Evolutionary conservation across 2,113 vertebrate genomes (phyloP).

Genomic region (Sapayoa aenigma): DNA sequence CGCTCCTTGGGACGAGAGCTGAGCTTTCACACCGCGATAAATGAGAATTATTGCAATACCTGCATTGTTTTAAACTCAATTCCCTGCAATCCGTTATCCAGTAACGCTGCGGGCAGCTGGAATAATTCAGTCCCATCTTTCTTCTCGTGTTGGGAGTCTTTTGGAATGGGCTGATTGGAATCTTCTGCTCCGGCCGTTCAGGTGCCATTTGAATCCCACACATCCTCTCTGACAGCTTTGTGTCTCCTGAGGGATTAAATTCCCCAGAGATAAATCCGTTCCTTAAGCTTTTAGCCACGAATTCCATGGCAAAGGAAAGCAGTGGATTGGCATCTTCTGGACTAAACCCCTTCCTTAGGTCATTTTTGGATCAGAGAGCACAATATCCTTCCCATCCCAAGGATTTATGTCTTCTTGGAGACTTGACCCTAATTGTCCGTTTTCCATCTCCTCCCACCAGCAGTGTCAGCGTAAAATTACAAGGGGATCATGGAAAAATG

Average conservation of each 20-base stretch:
- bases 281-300: not conserved
- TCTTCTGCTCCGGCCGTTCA: constrained; percentile 8
- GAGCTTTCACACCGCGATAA: not conserved
- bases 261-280: not conserved
- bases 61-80: constrained; percentile 2
- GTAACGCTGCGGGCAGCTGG: not conserved
- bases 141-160: not conserved
- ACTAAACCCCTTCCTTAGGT: not conserved
- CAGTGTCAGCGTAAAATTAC: not conserved
- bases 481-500: not conserved
- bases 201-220: constrained; percentile 28
- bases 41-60: not conserved
- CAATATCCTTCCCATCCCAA: not conserved
- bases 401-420: not conserved
- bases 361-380: not conserved
- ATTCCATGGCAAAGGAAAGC: not conserved
- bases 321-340: not conserved
- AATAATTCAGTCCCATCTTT: not conserved
- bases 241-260: constrained; percentile 1
- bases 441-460: not conserved
- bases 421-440: not conserved
- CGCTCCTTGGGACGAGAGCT: not conserved
- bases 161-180: constrained; percentile 23
- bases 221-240: not conserved
- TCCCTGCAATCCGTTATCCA: not conserved